Evolutionary conservation across 2,113 vertebrate species (phyloP).

Genomic region (Periophthalmodon schlosseri): DNA sequence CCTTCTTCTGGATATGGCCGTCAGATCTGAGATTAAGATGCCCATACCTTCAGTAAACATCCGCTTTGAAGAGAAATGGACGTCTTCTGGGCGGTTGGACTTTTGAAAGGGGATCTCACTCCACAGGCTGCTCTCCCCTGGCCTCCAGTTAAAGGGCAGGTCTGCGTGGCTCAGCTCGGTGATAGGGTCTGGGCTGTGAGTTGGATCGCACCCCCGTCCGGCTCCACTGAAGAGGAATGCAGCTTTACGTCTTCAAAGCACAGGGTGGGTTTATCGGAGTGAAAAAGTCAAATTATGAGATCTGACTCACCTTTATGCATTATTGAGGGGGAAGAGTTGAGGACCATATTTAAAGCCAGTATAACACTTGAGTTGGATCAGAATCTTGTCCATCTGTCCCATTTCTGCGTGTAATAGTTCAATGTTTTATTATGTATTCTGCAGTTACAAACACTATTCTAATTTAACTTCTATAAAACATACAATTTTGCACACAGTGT

Average conservation of each 20-base stretch:
- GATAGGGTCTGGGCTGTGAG: constrained; percentile 61
- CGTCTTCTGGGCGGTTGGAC: constrained; percentile 24
- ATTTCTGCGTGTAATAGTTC: too few species aligned
- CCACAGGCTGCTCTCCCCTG: constrained; percentile 51
- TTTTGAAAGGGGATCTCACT: constrained; percentile 61
- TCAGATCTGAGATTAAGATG: constrained; percentile 40
- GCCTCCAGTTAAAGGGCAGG: constrained; percentile 69
- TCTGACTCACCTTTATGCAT: constrained; percentile 32
- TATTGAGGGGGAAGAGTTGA: neutral
- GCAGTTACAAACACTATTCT: too few species aligned
- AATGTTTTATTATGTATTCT: too few species aligned
- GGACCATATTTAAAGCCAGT: neutral
- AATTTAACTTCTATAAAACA: too few species aligned
- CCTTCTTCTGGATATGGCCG: constrained; percentile 34
- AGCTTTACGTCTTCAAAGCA: constrained; percentile 50
- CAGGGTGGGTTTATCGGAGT: constrained; percentile 44
- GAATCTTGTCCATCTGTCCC: neutral
- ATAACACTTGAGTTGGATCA: neutral
- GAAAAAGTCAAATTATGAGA: constrained; percentile 49
- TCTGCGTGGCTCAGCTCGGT: constrained; percentile 59
- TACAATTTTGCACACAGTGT: too few species aligned
- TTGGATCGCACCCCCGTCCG: constrained; percentile 44
- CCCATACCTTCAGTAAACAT: constrained; percentile 29
- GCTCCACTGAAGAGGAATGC: constrained; percentile 58
- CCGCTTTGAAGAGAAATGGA: constrained; percentile 10